phyloP scores from a whole-genome alignment of 1,140 invertebrate species.

The Drosophila serrata region DNA sequence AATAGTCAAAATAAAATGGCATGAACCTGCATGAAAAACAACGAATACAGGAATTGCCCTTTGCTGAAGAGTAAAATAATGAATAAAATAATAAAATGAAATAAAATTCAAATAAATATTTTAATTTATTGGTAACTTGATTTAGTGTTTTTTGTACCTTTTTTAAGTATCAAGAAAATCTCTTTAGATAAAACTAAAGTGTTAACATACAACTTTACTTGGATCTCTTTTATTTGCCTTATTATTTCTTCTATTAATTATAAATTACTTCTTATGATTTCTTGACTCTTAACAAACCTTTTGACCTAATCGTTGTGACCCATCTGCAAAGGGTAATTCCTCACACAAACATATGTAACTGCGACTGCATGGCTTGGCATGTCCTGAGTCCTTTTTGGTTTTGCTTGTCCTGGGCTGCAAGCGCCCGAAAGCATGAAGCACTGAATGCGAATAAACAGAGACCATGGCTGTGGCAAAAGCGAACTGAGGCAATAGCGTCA shows the following conservation, averaged over 20 bases:
- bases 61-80: too few species aligned
- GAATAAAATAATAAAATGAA: background rate
- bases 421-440: slow-evolving; percentile 57
- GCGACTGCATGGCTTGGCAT: slow-evolving; percentile 40
- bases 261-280: background rate
- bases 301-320: slow-evolving; percentile 1
- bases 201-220: rapidly evolving
- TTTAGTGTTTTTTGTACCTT: background rate
- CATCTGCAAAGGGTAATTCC: slow-evolving; percentile 34
- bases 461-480: slow-evolving; percentile 38
- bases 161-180: background rate
- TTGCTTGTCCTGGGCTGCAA: slow-evolving; percentile 42
- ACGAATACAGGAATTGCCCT: slow-evolving; percentile 14
- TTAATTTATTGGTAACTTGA: background rate
- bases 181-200: background rate
- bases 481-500: slow-evolving; percentile 31
- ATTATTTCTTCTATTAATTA: background rate
- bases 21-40: slow-evolving; percentile 5
- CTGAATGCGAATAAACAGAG: slow-evolving; percentile 57
- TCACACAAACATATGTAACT: slow-evolving; percentile 60
- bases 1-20: slow-evolving; percentile 31
- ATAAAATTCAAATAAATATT: background rate
- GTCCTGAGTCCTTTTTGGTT: slow-evolving; percentile 24
- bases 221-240: background rate
- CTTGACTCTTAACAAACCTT: background rate